Base-by-base conservation (phyloP, 2,888 invertebrate species). In the Auanema sp. region DNA sequence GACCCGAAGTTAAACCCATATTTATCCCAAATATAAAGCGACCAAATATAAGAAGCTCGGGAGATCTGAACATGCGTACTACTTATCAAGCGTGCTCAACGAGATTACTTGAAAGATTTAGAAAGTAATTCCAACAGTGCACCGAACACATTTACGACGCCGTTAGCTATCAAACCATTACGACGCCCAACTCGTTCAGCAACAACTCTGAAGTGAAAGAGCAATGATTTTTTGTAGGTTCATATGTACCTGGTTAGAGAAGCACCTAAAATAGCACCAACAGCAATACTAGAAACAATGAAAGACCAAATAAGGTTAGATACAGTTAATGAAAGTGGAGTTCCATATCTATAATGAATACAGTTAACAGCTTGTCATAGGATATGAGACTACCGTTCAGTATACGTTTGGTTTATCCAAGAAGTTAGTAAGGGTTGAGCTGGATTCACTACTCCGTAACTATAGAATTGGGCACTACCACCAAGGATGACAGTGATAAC, bases 21-120 rank as follows among this genome's bases (percentile, higher is more conserved):
- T 79, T 78, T 3, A 76, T 85, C n/a, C 85, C 83, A 55, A 80
- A 72, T 0, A 86, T 68, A 21, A 82, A 71, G 0, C 86, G 75
- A 2, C 86, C 86, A n/a, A 84, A 60, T 16, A 86, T 85, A 41
- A 86, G 75, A 78, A 86, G 79, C 69, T 86, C 86, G 25, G 84
- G 86, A 14, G 76, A 76, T 12, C 74, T 76, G 53, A 47, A 47
- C 3, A 47, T 5, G 10, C 4, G 10, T 5, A 10, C 5, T 18
- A 47, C 4, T 47, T 47, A 21, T 18, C 47, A 47, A 10, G 4
- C 10, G 47, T 47, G 16, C 3, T 47, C 21, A 16, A 5, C 47
- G 4, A 47, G 21, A 16, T 47, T 47, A 75, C 55, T 53, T 66
- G 6, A 83, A 81, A 11, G 69, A 65, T 65, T 84, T 83, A 52